Base-by-base conservation (phyloP, 2,888 invertebrate species). In the Lacanobia wlatinum region DNA sequence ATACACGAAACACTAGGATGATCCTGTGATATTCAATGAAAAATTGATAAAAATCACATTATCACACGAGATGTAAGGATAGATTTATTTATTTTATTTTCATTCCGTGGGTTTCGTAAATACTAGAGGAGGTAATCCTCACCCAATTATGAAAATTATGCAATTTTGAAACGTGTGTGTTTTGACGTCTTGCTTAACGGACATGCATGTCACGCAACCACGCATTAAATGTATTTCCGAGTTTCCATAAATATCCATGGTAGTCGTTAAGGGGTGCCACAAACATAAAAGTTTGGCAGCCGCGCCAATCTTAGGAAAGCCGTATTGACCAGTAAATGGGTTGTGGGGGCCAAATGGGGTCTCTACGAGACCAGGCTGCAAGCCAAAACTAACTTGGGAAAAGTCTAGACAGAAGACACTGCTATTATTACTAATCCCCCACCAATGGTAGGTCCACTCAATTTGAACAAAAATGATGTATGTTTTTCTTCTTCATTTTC, bases 1-100 rank as follows among this genome's bases (percentile, higher is more conserved):
- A 46, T 48, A 63, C 77, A 63, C 59, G 61, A 59, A 73, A 64
- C 46, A 53, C 43, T 61, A 34, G 43, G 43, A 16, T 48, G 28
- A 79, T 73, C 40, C 28, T 50, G 53, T 64, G 53, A 50, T 43
- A 50, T 43, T 56, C 3, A 0, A 59, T 18, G 5, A 9, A 16
- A 46, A 58, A 71, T 50, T 59, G 18, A 72, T 72, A 48, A 52
- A 61, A 58, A 68, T 38, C 10, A 52, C n/a, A 3, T 18, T 67
- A 38, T 12, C 0, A n/a, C 18, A 40, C 34, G 14, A 23, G 23
- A 21, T 8, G 23, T 73, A 16, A 14, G 48, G 7, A 28, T 43
- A 14, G 6, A 23, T 55, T 38, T 40, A 55, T 71, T 28, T 48
- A 48, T 70, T 71, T 28, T 23, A 8, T 28, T 66, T 14, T 10